These are phyloP conservation scores for Xenentodon cancila DNA, from an alignment of 2,797 vertebrate genomes.

Conservation along the genomic window DNA sequence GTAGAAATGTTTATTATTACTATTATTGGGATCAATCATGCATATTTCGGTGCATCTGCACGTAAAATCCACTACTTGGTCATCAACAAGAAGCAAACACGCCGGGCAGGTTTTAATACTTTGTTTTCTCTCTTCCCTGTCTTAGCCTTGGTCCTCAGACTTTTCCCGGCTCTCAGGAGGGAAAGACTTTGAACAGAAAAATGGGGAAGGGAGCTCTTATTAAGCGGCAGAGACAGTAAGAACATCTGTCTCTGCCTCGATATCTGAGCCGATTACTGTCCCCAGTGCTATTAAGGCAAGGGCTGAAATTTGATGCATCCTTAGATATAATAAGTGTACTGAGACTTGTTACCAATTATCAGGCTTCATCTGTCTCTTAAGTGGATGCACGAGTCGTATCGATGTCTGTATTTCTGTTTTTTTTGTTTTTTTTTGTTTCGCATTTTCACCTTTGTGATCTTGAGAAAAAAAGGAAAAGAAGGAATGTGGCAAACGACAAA, in stretches of 20 bases:
- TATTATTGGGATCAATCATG: background rate
- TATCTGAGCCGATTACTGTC: slow-evolving; percentile 58
- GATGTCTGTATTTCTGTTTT: background rate
- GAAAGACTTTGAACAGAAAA: slow-evolving; percentile 32
- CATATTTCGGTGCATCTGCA: background rate
- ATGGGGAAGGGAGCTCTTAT: slow-evolving; percentile 29
- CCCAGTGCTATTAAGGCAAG: slow-evolving; percentile 48
- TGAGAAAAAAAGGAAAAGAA: background rate
- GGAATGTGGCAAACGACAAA: background rate
- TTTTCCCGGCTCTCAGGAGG: background rate
- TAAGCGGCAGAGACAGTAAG: slow-evolving; percentile 52
- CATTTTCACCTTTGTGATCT: background rate
- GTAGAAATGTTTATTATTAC: no score
- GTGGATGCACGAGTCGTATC: no score
- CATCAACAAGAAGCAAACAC: slow-evolving; percentile 14
- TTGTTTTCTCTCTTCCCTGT: background rate
- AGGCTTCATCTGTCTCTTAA: slow-evolving; percentile 27
- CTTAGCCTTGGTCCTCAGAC: slow-evolving; percentile 10
- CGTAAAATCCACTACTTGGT: background rate
- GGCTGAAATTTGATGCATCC: slow-evolving; percentile 56
- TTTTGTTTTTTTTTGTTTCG: background rate
- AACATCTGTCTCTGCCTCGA: slow-evolving; percentile 36
- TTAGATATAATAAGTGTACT: slow-evolving; percentile 51
- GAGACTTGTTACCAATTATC: slow-evolving; percentile 65
- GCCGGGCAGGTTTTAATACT: slow-evolving; percentile 25